phyloP scores from a whole-genome alignment of 1,140 invertebrate species.

The Drosophila ambigua region DNA sequence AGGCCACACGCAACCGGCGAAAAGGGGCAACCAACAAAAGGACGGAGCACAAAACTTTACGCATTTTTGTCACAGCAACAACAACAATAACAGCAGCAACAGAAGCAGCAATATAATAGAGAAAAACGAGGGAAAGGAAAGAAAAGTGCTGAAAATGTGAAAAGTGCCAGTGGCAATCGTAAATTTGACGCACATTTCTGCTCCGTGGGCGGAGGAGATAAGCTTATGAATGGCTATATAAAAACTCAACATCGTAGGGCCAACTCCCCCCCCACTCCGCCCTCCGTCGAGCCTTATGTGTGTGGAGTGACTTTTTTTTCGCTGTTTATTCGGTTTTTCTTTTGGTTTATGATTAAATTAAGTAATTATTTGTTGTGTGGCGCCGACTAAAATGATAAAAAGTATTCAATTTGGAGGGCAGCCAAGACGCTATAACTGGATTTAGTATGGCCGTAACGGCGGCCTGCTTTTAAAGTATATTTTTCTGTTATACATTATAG shows the following conservation, averaged over 20 bases:
- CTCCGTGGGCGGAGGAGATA: constrained; percentile 48
- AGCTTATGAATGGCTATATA: constrained; percentile 73
- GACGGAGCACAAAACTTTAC: constrained; percentile 60
- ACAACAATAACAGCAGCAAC: constrained; percentile 24
- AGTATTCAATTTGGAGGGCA: constrained; percentile 49
- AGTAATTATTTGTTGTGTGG: constrained; percentile 74
- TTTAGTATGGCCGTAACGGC: constrained; percentile 46
- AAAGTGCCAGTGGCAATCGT: constrained; percentile 69
- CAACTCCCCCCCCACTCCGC: neutral
- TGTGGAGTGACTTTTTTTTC: constrained; percentile 27
- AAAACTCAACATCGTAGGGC: constrained; percentile 46
- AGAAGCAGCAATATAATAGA: neutral
- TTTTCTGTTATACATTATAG: constrained; percentile 35
- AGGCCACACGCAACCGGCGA: constrained; percentile 43
- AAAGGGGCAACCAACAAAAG: constrained; percentile 39
- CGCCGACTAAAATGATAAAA: constrained; percentile 58
- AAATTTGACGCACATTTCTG: constrained; percentile 67
- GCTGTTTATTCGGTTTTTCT: constrained; percentile 31
- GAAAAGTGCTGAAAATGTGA: constrained; percentile 69
- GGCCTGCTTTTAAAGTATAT: constrained; percentile 37
- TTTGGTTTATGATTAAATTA: constrained; percentile 75
- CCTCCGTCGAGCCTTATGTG: constrained; percentile 30
- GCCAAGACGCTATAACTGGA: constrained; percentile 46
- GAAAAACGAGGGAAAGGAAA: neutral
- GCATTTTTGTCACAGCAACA: constrained; percentile 54